Evolutionary conservation across 2,113 vertebrate genomes (phyloP).

Genomic region (Carlito syrichta): DNA sequence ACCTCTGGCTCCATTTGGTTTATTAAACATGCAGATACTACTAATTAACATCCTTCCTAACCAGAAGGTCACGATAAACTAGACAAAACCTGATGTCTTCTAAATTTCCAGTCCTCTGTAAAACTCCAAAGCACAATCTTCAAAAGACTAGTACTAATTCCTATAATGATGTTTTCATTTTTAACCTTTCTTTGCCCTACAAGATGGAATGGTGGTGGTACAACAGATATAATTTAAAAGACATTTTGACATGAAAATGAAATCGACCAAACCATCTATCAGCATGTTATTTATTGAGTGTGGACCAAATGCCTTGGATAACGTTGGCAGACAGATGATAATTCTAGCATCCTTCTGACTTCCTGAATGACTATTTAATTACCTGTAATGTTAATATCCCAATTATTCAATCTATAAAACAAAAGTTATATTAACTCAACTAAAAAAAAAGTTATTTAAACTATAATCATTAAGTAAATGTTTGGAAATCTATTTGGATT

Average conservation of each 20-base stretch:
- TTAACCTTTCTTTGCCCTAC: background rate
- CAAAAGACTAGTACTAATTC: background rate
- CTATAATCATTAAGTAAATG: background rate
- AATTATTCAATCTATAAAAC: background rate
- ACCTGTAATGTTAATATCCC: slow-evolving; percentile 2
- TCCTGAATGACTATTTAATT: background rate
- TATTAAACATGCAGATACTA: slow-evolving; percentile 4
- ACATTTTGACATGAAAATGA: background rate
- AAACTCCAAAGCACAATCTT: background rate
- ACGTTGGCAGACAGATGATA: background rate
- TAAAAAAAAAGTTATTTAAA: background rate
- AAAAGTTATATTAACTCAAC: background rate
- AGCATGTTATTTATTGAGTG: slow-evolving; percentile 27
- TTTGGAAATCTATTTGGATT: background rate
- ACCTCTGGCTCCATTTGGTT: slow-evolving; percentile 8
- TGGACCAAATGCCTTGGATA: background rate
- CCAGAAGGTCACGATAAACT: background rate
- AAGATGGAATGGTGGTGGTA: background rate
- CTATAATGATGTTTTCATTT: background rate
- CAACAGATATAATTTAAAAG: background rate
- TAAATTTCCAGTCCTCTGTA: slow-evolving; percentile 3
- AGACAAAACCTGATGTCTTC: background rate
- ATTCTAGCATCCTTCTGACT: background rate
- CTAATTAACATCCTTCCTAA: slow-evolving; percentile 11
- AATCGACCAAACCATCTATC: slow-evolving; percentile 22